Conservation (phyloP, 2,113 vertebrate species). For the Baryphthengus martii region DNA sequence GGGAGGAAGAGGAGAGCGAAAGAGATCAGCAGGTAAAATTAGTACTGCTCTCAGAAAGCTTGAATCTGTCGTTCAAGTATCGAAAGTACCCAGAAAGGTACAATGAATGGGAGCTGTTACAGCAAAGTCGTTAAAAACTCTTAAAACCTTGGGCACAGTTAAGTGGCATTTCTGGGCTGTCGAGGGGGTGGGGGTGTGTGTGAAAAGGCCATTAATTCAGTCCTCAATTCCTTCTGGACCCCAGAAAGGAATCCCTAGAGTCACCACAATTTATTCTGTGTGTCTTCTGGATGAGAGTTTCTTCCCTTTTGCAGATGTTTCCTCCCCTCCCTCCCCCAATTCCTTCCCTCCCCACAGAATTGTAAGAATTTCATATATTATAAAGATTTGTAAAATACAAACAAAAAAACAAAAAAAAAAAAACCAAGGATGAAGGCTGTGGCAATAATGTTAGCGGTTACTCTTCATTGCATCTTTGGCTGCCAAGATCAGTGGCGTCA, state of each 20-base stretch:
- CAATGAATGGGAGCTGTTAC: conserved; percentile 53
- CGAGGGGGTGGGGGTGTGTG: background rate
- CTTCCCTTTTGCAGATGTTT: conserved; percentile 59
- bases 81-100: conserved; percentile 62
- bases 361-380: conserved; percentile 77
- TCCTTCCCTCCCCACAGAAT: conserved; percentile 29
- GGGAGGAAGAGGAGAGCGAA: conserved; percentile 31
- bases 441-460: conserved; percentile 82
- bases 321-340: background rate
- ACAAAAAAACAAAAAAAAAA: conserved; percentile 37
- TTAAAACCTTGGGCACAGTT: conserved; percentile 44
- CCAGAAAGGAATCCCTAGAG: conserved; percentile 50
- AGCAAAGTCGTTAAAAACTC: conserved; percentile 63
- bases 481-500: conserved; percentile 96
- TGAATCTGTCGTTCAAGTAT: conserved; percentile 78
- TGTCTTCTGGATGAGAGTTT: conserved; percentile 62
- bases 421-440: conserved; percentile 30
- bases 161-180: conserved; percentile 57
- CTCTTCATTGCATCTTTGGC: conserved; percentile 99
- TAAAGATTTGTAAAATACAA: conserved; percentile 75
- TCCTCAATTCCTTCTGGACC: conserved; percentile 66
- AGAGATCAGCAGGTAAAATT: conserved; percentile 68
- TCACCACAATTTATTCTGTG: conserved; percentile 25
- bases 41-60: conserved; percentile 72
- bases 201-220: conserved; percentile 53